Evolutionary conservation across 2,113 vertebrate species (phyloP), one percentile per base, ranked within the genome.

Genomic region (Cavia aperea): DNA sequence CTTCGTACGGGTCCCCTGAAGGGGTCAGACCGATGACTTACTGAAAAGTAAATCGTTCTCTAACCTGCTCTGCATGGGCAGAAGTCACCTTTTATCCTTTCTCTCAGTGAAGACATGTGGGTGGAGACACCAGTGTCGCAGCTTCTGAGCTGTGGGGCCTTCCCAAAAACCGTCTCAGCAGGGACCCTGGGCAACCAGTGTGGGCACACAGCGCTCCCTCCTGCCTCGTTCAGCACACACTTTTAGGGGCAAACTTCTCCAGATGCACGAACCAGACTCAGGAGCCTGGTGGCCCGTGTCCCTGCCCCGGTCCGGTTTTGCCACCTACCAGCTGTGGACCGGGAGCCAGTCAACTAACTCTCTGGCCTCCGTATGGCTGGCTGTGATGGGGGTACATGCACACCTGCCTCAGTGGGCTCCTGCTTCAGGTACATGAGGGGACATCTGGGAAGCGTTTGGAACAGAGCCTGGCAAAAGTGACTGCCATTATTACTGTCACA

Each of bases 281-380:
- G 29, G 70, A 89, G 51, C 63, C 54, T 7, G 10, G 31, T 0
- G 21, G 92, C 65, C 85, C 70, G 43, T 4, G 21, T 58, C 54
- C 63, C 43, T n/a, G 43, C 39, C 54, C 31, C 6, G 46, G 21
- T 46, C 31, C 6, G 46, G 21, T 46, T 88, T 91, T 84, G 49
- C 29, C 68, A 68, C 77, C 75, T 62, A 43, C 83, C 79, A 49
- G 46, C 93, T 91, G 13, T 54, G 68, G 92, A 93, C 73, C 65
- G 70, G 86, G 75, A 79, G 83, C 73, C 84, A 86, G n/a, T 86
- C 73, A 81, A 56, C 51, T 68, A 65, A 39, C 46, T 89, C 70
- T 87, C 93, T 79, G 79, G 91, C 63, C 86, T 92, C 92, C 73
- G 62, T 51, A 26, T 19, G 24, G 82, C 91, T 58, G 51, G n/a